Conservation (phyloP, 2,797 vertebrate genomes). For the Lophotriccus pileatus region DNA sequence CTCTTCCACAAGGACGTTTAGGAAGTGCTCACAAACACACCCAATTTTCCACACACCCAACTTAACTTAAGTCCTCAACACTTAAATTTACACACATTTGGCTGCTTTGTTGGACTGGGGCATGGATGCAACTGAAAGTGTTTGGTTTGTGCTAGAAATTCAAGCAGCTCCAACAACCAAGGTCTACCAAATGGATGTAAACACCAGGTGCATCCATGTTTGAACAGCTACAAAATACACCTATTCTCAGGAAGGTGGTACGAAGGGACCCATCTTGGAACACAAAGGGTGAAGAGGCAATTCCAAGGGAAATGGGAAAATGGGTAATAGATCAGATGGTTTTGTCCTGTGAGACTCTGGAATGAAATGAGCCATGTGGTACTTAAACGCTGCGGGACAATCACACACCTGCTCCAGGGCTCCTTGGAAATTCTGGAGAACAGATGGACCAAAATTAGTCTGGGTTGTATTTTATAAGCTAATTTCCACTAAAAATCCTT, state of each 20-base stretch:
- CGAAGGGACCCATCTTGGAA: not conserved
- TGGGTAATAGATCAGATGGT: not conserved
- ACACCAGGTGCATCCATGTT: not conserved
- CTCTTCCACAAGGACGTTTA: not conserved
- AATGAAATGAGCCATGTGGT: slow-evolving; percentile 28
- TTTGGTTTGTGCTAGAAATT: not conserved
- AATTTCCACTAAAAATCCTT: not conserved
- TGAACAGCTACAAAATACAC: not conserved
- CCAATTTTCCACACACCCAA: not conserved
- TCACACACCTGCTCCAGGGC: not conserved
- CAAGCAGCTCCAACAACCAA: not conserved
- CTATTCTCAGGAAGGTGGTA: not conserved
- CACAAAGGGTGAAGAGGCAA: slow-evolving; percentile 13
- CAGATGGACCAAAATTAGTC: not conserved
- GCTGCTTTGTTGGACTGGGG: not conserved
- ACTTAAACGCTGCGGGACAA: not conserved
- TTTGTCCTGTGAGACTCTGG: not conserved
- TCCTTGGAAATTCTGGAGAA: not conserved
- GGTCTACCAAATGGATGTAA: not conserved
- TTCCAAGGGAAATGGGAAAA: not conserved
- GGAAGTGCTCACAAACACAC: not conserved
- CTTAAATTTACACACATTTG: fast-evolving
- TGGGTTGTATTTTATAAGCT: not conserved
- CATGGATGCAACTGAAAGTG: not conserved
- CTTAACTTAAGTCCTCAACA: not conserved